Evolutionary conservation across 2,113 vertebrate species (phyloP), one percentile per base, ranked within the genome.

Genomic region (Sylvicapra grimmia): DNA sequence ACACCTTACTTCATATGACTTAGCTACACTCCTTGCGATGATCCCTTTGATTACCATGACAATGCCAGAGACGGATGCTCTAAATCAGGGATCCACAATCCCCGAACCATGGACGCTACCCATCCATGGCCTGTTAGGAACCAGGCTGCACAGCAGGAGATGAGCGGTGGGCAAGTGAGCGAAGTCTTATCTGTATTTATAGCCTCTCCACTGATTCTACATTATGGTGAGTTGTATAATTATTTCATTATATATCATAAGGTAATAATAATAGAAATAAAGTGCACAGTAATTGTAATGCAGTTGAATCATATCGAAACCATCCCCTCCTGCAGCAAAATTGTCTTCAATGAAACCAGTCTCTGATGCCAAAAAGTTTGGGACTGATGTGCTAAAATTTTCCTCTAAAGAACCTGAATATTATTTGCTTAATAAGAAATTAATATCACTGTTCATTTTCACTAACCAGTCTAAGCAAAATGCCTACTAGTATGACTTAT

Each of bases 71-170:
- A 33, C 2, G 1, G 23, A 36, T 16, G 3, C 49, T 86, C 51
- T 15, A 58, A 86, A 68, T 63, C 40, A 75, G 36, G 68, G 68
- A 25, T 75, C 68, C 21, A 40, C 21, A 44, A 10, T 4, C 36
- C 11, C 2, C 1, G 0, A 21, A 40, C 21, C 72, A 44, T 4
- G 36, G 21, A 44, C 0, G 11, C 36, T 75, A 40, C 36, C 36
- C 9, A 40, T 40, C 19, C 68, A 40, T 75, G 36, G 36, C 68
- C 18, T 75, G 3, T 75, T 75, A 44, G 36, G 72, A 44, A 75
- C 21, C 72, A 40, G 11, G 5, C 5, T 0, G 0, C 21, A 23
- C 5, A 75, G 72, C 21, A 25, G n/a, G 9, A 44, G 68, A 25
- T 75, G 68, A 75, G 33, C 0, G 8, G 33, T 0, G 1, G 65